Evolutionary conservation across 2,888 invertebrate genomes (phyloP), one percentile per base, ranked within the genome.

Genomic region (Callosobruchus maculatus): DNA sequence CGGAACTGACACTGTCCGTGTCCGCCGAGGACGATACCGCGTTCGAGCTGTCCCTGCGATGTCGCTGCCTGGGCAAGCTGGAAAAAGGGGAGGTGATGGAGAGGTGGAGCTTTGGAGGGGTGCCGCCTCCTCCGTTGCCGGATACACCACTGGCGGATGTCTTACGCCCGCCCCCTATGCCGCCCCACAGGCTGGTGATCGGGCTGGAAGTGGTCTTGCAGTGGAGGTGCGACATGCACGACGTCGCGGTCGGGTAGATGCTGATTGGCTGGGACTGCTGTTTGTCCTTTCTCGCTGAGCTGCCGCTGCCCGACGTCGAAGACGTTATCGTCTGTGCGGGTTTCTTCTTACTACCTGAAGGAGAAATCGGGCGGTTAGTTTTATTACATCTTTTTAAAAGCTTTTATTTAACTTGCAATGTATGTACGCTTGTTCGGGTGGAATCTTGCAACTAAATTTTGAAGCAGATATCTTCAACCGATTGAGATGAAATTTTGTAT

Each of bases 241-340:
- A 68, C 22, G 87, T 81, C 81, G 77, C 75, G 13, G 76, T 76
- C 76, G 87, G 81, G 82, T 90, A 89, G 72, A 93, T 93, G 0
- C 90, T 88, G 74, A 93, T 93, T 1, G 93, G 93, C 74, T 92
- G 88, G 0, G 92, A 91, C 71, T 49, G 49, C 49, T 90, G 87
- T 7, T 86, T 88, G 69, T 89, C 88, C 4, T 89, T 88, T 76
- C 86, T 88, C 68, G 86, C 86, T 68, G 80, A 84, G 68, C 79
- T 84, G 22, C 76, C 77, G 21, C 80, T 79, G 21, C 80, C 79
- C 4, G 49, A 49, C 18, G 49, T 13, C 1, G 49, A 49, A 13
- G 49, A 26, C 26, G 26, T 4, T 7, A 26, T 26, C 7, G 7
- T 49, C 49, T 5, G 3, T 1, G 49, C 13, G 3, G 79, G 77